A percentile compares a stretch with the other conserved stretches of the same genome.
phyloP scores from a whole-genome alignment of 2,888 invertebrate species.

The Cosmorhoe ocellata region DNA sequence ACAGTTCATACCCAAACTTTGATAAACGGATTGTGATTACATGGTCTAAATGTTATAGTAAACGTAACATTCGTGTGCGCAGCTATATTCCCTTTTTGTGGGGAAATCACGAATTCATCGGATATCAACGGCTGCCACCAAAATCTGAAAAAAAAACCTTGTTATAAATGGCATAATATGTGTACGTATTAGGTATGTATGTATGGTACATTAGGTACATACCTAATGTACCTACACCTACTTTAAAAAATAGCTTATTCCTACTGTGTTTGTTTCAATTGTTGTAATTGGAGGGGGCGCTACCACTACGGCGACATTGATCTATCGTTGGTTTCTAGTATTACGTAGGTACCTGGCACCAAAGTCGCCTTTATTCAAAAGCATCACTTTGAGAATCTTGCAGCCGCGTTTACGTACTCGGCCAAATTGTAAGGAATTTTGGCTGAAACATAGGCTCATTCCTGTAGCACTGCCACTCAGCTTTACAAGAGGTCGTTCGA shows the following conservation, averaged over 20 bases:
- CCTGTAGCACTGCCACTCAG: conserved; percentile 72
- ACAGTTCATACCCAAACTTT: conserved; percentile 70
- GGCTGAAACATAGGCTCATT: conserved; percentile 66
- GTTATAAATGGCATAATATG: no score
- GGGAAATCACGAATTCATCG: conserved; percentile 82
- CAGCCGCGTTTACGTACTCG: conserved; percentile 69
- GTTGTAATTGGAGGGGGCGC: no score
- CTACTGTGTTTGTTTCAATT: no score
- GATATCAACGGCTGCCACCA: conserved; percentile 74
- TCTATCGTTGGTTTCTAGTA: no score
- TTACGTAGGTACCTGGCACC: conserved; percentile 57
- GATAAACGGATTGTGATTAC: conserved; percentile 68
- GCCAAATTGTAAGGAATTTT: conserved; percentile 72
- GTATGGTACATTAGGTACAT: no score
- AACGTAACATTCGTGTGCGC: conserved; percentile 85
- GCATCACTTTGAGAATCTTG: conserved; percentile 72
- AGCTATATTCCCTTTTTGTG: conserved; percentile 84
- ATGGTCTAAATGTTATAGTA: conserved; percentile 84
- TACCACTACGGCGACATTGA: no score
- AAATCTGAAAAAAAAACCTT: conserved; percentile 48
- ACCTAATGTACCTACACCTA: no score
- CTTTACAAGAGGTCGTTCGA: conserved; percentile 64
- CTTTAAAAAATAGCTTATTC: no score
- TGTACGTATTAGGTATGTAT: no score
- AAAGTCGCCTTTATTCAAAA: conserved; percentile 70